phyloP scores from a whole-genome alignment of 37 sponge, comb jelly and placozoan genomes.

The Petrosia ficiformis region DNA sequence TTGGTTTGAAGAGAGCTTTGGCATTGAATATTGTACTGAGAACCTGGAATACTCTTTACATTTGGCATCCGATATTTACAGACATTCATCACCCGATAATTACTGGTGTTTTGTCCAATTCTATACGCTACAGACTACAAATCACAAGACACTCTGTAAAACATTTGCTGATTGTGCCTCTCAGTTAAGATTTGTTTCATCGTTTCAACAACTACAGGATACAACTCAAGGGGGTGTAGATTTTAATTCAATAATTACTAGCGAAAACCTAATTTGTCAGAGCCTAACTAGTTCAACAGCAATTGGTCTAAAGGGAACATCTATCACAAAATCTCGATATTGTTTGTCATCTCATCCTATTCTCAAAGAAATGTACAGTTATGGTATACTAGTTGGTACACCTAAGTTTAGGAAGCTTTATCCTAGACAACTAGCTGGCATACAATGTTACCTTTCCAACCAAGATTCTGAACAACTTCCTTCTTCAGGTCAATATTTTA shows the following conservation, averaged over 20 bases:
- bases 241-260: neutral
- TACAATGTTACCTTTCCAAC: too few relatives aligned
- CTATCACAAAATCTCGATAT: too few relatives aligned
- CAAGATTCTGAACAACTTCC: too few relatives aligned
- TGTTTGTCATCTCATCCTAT: too few relatives aligned
- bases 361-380: too few relatives aligned
- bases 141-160: conserved; percentile 19
- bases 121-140: conserved; percentile 23
- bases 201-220: neutral
- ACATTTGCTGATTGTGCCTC: conserved; percentile 34
- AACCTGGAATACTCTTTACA: conserved; percentile 34
- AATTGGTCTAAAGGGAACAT: too few relatives aligned
- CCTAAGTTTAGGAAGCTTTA: too few relatives aligned
- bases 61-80: conserved; percentile 23
- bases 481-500: too few relatives aligned
- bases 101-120: conserved; percentile 37
- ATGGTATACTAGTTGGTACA: too few relatives aligned
- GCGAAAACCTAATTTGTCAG: neutral
- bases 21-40: conserved; percentile 22
- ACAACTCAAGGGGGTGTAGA: neutral
- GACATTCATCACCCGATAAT: conserved; percentile 44
- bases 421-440: too few relatives aligned
- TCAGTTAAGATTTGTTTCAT: conserved; percentile 30
- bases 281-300: neutral
- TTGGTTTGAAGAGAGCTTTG: conserved; percentile 21